Evolutionary conservation across 1,140 invertebrate genomes (phyloP).

Genomic region (Caligus rogercresseyi): DNA sequence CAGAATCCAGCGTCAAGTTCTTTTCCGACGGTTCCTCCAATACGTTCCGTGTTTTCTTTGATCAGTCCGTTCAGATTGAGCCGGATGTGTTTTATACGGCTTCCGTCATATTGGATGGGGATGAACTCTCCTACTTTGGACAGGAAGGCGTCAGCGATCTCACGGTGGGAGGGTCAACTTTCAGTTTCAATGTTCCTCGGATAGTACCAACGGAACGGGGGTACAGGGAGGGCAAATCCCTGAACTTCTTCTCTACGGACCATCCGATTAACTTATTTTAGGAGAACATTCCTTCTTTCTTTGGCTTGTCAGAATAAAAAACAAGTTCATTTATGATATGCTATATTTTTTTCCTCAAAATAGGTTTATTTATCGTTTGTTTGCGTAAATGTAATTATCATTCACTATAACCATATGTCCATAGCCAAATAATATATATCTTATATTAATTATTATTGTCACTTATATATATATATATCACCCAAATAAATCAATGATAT

Average conservation of each 20-base stretch:
- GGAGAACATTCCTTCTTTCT: neutral
- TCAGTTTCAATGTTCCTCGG: conserved; percentile 81
- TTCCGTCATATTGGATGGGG: conserved; percentile 68
- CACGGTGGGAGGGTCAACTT: conserved; percentile 67
- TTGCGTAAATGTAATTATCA: too few relatives aligned
- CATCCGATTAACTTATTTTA: conserved; percentile 18
- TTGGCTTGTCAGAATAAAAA: neutral
- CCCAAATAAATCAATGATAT: too few relatives aligned
- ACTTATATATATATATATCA: too few relatives aligned
- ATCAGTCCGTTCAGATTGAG: conserved; percentile 54
- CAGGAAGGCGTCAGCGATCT: conserved; percentile 83
- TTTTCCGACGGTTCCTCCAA: conserved; percentile 83
- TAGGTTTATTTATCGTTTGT: too few relatives aligned
- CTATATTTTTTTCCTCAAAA: neutral
- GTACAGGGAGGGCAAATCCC: conserved; percentile 86
- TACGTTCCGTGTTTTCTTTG: conserved; percentile 80
- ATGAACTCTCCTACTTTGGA: conserved; percentile 82
- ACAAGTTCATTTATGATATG: neutral
- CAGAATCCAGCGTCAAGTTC: conserved; percentile 75
- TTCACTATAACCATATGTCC: too few relatives aligned
- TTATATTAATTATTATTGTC: too few relatives aligned
- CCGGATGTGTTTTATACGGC: conserved; percentile 78
- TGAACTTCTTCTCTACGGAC: conserved; percentile 70
- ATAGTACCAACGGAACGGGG: conserved; percentile 81
- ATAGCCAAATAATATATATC: too few relatives aligned